phyloP scores from a whole-genome alignment of 1,140 invertebrate genomes.

The Alviniconcha marisindica region DNA sequence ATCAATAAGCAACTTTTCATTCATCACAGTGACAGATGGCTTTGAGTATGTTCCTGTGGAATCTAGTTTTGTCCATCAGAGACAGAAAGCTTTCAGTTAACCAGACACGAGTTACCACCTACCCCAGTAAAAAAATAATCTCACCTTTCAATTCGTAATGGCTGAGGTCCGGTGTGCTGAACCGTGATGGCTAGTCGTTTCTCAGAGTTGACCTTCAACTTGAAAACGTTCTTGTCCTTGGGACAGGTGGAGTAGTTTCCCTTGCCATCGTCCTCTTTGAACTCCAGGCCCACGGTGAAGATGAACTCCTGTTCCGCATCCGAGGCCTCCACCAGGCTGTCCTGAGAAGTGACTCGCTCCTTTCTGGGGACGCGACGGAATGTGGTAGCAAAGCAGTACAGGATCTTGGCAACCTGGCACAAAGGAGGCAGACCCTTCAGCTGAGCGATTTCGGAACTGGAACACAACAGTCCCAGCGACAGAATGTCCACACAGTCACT shows the following conservation, averaged over 20 bases:
- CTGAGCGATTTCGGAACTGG: no score
- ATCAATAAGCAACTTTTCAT: no score
- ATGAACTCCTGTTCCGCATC: conserved; percentile 72
- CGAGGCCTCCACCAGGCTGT: conserved; percentile 32
- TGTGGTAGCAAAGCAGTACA: conserved; percentile 93
- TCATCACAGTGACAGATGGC: no score
- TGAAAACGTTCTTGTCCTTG: conserved; percentile 93
- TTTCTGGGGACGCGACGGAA: conserved; percentile 83
- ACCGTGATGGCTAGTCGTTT: conserved; percentile 95
- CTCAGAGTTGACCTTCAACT: conserved; percentile 91
- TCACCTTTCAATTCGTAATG: conserved; percentile 76
- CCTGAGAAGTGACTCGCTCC: conserved; percentile 43
- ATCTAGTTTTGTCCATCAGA: no score
- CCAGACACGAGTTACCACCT: background rate
- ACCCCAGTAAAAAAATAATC: background rate
- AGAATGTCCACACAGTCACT: no score
- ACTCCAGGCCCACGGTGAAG: conserved; percentile 93
- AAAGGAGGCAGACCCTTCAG: no score
- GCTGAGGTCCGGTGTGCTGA: conserved; percentile 83
- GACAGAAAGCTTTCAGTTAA: no score
- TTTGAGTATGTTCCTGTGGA: no score
- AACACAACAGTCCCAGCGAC: no score
- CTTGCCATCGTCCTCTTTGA: conserved; percentile 84
- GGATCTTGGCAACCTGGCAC: conserved; percentile 82
- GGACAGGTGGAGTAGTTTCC: conserved; percentile 90